Evolutionary conservation across 2,888 invertebrate genomes (phyloP).

Genomic region (Lochmaea crataegi): DNA sequence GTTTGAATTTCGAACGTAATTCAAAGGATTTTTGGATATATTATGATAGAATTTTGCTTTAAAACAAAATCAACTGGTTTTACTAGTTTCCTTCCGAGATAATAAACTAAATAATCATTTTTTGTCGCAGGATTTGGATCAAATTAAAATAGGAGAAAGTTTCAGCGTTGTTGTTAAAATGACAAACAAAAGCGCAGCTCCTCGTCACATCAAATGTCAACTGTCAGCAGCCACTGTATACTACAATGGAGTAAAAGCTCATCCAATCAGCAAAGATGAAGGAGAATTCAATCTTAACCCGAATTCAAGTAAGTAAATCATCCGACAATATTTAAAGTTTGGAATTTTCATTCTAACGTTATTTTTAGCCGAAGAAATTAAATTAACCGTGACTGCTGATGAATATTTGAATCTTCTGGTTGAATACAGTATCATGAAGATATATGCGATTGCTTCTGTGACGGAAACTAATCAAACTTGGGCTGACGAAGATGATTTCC

Average conservation of each 20-base stretch:
- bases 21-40: too few species aligned
- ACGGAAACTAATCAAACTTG: constrained; percentile 84
- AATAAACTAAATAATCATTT: background rate
- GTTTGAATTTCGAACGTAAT: too few species aligned
- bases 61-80: background rate
- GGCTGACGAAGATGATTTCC: constrained; percentile 86
- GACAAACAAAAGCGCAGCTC: constrained; percentile 70
- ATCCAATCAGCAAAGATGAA: constrained; percentile 76
- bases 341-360: background rate
- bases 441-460: constrained; percentile 82
- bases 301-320: constrained; percentile 68
- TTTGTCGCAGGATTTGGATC: constrained; percentile 74
- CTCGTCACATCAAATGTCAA: constrained; percentile 73
- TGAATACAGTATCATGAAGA: constrained; percentile 84
- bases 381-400: constrained; percentile 71
- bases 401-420: constrained; percentile 84
- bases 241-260: constrained; percentile 81
- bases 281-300: constrained; percentile 75
- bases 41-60: background rate
- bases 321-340: background rate
- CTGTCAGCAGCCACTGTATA: constrained; percentile 77
- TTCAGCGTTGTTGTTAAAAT: constrained; percentile 77
- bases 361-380: constrained; percentile 68
- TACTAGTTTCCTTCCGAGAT: background rate
- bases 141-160: constrained; percentile 76